Conservation (phyloP, 2,113 vertebrate genomes). For the Melanerpes aurifrons region DNA sequence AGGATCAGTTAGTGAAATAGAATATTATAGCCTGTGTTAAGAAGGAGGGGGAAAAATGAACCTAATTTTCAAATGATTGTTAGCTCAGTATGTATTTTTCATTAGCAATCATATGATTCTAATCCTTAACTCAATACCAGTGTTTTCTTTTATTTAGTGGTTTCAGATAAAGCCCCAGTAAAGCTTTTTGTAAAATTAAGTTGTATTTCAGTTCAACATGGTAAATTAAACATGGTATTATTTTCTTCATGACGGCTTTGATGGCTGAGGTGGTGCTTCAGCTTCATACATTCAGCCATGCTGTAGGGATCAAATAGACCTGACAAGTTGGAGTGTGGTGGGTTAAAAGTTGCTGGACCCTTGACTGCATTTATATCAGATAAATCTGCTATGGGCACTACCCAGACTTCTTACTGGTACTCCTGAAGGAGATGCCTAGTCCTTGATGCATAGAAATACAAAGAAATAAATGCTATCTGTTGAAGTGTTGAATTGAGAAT, state of each 20-base stretch:
- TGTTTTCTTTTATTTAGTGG: conserved; percentile 37
- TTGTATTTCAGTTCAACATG: background rate
- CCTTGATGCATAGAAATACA: background rate
- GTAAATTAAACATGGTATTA: background rate
- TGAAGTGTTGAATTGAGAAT: background rate
- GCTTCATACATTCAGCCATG: accelerated
- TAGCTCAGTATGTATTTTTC: conserved; percentile 63
- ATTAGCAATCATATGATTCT: conserved; percentile 50
- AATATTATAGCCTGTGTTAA: conserved; percentile 53
- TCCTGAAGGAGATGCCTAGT: background rate
- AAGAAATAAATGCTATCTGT: background rate
- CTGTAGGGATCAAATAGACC: background rate
- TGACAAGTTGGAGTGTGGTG: accelerated
- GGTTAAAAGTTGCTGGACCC: background rate
- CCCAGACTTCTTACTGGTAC: background rate
- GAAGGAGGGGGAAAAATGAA: background rate
- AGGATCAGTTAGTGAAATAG: conserved; percentile 55
- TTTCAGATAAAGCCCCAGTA: background rate
- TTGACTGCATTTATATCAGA: background rate
- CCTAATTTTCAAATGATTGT: conserved; percentile 58
- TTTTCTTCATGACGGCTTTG: background rate
- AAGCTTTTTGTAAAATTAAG: conserved; percentile 40
- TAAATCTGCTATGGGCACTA: background rate
- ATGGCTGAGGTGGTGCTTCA: background rate
- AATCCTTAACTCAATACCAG: conserved; percentile 41